Evolutionary conservation across 2,797 vertebrate species (phyloP).

Genomic region (Chlorospingus flavigularis): DNA sequence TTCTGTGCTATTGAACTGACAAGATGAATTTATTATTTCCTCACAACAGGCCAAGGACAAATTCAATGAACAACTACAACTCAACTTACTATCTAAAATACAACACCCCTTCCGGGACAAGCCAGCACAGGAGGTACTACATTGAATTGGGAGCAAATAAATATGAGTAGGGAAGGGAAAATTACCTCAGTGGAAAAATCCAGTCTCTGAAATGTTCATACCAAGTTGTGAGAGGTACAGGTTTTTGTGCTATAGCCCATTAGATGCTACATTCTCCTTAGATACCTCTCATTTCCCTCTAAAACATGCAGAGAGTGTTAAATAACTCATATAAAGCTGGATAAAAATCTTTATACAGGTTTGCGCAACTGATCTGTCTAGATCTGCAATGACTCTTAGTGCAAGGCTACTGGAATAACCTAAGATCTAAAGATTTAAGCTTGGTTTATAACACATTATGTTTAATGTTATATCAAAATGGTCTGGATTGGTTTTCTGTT

Average conservation of each 20-base stretch:
- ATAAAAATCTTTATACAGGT: not conserved
- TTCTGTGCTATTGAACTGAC: conserved; percentile 21
- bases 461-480: not conserved
- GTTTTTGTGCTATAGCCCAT: not conserved
- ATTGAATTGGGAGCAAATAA: not conserved
- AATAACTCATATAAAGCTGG: not conserved
- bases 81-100: not conserved
- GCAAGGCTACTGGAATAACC: not conserved
- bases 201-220: not conserved
- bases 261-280: not conserved
- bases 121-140: not conserved
- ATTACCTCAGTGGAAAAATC: not conserved
- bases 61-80: not conserved
- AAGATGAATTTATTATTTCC: conserved; percentile 49
- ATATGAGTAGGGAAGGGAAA: not conserved
- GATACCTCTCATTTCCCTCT: not conserved
- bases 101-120: not conserved
- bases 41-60: not conserved
- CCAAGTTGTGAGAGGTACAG: not conserved
- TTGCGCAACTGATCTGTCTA: not conserved
- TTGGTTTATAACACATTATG: not conserved
- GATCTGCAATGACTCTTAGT: not conserved
- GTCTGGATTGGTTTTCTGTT: not conserved
- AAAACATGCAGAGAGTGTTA: not conserved
- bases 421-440: not conserved